Evolutionary conservation across 2,113 vertebrate genomes (phyloP).

Genomic region (Dromiciops gliroides): DNA sequence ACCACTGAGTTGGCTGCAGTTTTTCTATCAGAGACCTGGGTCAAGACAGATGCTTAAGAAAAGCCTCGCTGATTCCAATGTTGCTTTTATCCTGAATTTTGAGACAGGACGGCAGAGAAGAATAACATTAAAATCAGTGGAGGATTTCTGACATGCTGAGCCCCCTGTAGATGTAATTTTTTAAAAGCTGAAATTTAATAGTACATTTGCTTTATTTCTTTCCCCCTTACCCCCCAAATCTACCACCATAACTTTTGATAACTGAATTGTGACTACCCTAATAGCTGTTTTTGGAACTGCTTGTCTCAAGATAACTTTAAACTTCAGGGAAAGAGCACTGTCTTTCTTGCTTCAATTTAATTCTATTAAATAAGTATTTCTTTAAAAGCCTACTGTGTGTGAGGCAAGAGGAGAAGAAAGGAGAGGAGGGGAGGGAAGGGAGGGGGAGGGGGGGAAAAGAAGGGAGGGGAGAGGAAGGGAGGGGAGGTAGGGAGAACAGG

Average conservation of each 20-base stretch:
- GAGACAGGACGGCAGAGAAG: not conserved
- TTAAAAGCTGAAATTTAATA: conserved; percentile 11
- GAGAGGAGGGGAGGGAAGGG: too few relatives aligned
- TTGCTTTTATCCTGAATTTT: conserved; percentile 3
- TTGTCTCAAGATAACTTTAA: conserved; percentile 2
- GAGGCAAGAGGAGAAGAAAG: too few relatives aligned
- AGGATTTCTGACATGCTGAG: not conserved
- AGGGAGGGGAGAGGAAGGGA: too few relatives aligned
- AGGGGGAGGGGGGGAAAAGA: too few relatives aligned
- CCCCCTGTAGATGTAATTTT: not conserved
- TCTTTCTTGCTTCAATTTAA: not conserved
- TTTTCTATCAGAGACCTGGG: not conserved
- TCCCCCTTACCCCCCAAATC: not conserved
- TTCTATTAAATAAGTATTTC: not conserved
- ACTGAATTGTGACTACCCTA: not conserved
- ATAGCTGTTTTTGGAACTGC: not conserved
- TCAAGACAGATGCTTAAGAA: not conserved
- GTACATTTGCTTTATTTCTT: not conserved
- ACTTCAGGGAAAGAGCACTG: not conserved
- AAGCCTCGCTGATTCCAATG: not conserved
- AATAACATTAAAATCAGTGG: conserved; percentile 12
- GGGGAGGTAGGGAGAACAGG: too few relatives aligned
- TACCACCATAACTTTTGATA: not conserved
- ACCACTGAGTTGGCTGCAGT: not conserved
- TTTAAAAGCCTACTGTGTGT: too few relatives aligned